Conservation (phyloP, 2,113 vertebrate species). For the Sisor rabdophorus region DNA sequence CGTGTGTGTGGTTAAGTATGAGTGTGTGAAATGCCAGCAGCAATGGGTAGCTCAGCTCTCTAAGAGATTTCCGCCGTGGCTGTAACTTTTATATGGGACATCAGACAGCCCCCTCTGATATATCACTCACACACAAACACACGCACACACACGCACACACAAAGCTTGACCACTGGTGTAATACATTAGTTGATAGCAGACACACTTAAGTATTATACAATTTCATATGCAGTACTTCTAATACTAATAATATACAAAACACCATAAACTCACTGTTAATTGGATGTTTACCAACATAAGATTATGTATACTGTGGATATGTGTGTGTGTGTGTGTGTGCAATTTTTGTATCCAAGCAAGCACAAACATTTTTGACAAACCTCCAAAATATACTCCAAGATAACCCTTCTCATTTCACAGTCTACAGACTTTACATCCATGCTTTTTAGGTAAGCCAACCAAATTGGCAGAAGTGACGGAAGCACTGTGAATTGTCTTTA, state of each 20-base stretch:
- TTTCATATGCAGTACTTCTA: background rate
- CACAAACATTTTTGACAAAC: constrained; percentile 15
- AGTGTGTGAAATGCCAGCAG: constrained; percentile 23
- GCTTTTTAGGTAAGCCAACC: background rate
- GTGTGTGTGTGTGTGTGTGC: background rate
- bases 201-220: background rate
- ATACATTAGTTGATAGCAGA: background rate
- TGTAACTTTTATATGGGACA: constrained; percentile 50
- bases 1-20: background rate
- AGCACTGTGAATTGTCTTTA: background rate
- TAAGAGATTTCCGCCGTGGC: constrained; percentile 43
- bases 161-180: constrained; percentile 4
- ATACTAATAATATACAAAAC: background rate
- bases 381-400: constrained; percentile 19
- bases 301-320: background rate
- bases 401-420: background rate
- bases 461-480: background rate
- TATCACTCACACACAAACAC: constrained; percentile 32
- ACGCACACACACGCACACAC: background rate
- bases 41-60: constrained; percentile 28
- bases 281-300: background rate
- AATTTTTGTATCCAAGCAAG: background rate
- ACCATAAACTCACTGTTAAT: background rate
- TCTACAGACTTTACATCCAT: background rate
- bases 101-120: constrained; percentile 49